These are phyloP conservation scores for Cataglyphis livida DNA, from an alignment of 2,888 invertebrate genomes.

Conservation along the genomic window DNA sequence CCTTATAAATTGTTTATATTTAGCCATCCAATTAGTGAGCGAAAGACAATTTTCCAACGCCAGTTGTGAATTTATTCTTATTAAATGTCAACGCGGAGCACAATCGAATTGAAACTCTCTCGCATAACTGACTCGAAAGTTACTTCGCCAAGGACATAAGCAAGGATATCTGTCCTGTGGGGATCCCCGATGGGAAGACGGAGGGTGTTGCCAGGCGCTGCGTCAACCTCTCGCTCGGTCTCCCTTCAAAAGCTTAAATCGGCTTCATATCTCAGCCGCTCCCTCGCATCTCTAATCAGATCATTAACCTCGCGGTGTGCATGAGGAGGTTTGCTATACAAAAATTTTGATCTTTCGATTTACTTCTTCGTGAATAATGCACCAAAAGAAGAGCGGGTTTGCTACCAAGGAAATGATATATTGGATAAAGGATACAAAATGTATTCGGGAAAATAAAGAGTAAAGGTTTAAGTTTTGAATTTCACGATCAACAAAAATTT, in stretches of 20 bases:
- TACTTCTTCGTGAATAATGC: slow-evolving; percentile 8
- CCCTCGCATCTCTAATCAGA: slow-evolving; percentile 77
- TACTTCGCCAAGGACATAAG: slow-evolving; percentile 57
- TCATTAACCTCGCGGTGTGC: slow-evolving; percentile 73
- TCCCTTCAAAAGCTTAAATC: slow-evolving; percentile 77
- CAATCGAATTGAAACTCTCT: slow-evolving; percentile 61
- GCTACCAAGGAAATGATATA: not conserved
- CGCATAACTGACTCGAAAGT: slow-evolving; percentile 66
- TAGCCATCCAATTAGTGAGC: slow-evolving; percentile 1
- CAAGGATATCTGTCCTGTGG: slow-evolving; percentile 33
- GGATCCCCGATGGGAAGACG: slow-evolving; percentile 22
- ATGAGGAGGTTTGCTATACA: slow-evolving; percentile 60
- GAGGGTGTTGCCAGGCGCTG: slow-evolving; percentile 76
- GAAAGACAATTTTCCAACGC: not conserved
- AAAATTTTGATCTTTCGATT: slow-evolving; percentile 35
- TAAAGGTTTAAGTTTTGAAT: not conserved
- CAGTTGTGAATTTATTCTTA: slow-evolving; percentile 61
- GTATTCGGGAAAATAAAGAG: not conserved
- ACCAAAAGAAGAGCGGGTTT: not conserved
- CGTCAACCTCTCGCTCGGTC: slow-evolving; percentile 65
- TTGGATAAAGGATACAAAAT: not conserved
- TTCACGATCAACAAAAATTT: not conserved
- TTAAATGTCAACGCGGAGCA: slow-evolving; percentile 59
- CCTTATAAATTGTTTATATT: not conserved
- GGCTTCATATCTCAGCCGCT: slow-evolving; percentile 72